Base-by-base conservation (phyloP, 2,113 vertebrate species). In the Pelobates fuscus region DNA sequence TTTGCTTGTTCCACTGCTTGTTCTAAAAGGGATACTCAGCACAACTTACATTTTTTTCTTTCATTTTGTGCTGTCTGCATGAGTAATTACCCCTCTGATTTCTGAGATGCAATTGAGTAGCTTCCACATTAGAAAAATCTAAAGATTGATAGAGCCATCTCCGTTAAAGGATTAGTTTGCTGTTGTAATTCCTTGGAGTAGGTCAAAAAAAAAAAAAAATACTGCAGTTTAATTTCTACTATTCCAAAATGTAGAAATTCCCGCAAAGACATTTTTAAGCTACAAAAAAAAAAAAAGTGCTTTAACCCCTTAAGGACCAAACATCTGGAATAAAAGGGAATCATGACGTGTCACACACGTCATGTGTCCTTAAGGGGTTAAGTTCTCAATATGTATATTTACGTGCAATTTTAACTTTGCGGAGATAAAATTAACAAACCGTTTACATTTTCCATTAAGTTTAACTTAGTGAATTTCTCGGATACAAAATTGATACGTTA, bases 61-160 rank as follows among this genome's bases (percentile, higher is more conserved):
- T 93, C 93, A 93, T 91, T 90, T 94, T 90, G 93, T 92, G 91
- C 93, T 94, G 92, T 93, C 92, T 94, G 92, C 94, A 94, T 96
- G 94, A 97, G 92, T 96, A 98, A 97, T 98, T 96, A 93, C 94
- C 91, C 90, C 88, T 88, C 88, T 95, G 94, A 96, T 95, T 94
- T 95, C 92, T 94, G 94, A 98, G 93, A 94, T 94, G 94, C 89
- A 91, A 92, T 94, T 91, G 91, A 93, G 88, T 88, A 90, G 92
- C 90, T 92, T 92, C 93, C 87, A 90, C 93, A 90, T 93, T 90
- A 91, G 89, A 93, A 93, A 92, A 93, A 91, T 86, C 88, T 82
- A 81, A 93, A 95, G 94, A 94, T 94, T 94, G 92, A 96, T 94
- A 89, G 90, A 92, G 91, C 86, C 89, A 90, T 92, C 87, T 87